phyloP scores from a whole-genome alignment of 2,888 invertebrate genomes.

The Leptinotarsa haldemani region DNA sequence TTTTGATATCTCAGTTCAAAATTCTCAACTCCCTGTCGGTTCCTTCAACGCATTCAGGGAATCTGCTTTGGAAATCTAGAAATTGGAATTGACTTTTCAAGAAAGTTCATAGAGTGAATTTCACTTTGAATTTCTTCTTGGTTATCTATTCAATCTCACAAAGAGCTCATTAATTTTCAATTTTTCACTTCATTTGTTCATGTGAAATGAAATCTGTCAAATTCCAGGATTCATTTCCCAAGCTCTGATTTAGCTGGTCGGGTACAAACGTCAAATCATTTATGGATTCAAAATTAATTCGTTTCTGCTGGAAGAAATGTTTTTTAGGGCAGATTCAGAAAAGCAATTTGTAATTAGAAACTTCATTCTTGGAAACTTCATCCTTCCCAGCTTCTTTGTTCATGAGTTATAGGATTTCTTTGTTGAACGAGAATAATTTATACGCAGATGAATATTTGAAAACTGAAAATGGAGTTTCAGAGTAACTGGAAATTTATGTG shows the following conservation, averaged over 20 bases:
- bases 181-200: conserved; percentile 1
- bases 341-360: conserved; percentile 53
- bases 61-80: too few relatives aligned
- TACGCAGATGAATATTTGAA: conserved; percentile 8
- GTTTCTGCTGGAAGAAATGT: conserved; percentile 42
- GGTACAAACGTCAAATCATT: conserved; percentile 39
- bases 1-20: too few relatives aligned
- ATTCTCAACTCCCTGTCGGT: too few relatives aligned
- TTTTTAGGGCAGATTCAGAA: conserved; percentile 41
- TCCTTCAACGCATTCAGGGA: too few relatives aligned
- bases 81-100: not conserved
- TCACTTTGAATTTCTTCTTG: not conserved
- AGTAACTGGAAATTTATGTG: not conserved
- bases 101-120: not conserved
- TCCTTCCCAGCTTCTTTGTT: conserved; percentile 35
- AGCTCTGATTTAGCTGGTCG: conserved; percentile 19
- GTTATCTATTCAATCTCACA: not conserved
- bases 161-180: not conserved
- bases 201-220: not conserved
- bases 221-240: not conserved
- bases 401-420: conserved; percentile 34
- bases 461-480: not conserved
- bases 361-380: conserved; percentile 53
- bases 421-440: conserved; percentile 14
- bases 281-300: conserved; percentile 50